Percentiles rank a stretch among this genome's conserved stretches.
Evolutionary conservation across 2,797 vertebrate species (phyloP).

Genomic region (Rhinogobio ventralis): DNA sequence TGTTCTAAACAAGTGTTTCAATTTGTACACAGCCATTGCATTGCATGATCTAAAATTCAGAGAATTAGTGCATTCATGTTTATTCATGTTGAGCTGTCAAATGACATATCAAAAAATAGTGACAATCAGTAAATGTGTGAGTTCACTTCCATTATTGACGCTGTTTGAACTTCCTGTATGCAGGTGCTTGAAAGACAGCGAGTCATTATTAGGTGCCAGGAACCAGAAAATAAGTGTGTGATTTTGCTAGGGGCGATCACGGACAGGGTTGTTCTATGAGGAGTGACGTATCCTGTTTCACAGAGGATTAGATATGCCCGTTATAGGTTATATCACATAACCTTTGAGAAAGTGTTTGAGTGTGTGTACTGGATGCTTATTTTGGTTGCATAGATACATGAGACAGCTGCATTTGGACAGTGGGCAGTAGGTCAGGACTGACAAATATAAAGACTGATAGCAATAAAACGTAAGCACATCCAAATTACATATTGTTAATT

Average conservation of each 20-base stretch:
- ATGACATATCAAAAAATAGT: background rate
- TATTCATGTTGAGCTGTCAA: background rate
- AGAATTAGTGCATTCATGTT: background rate
- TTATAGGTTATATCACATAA: constrained; percentile 47
- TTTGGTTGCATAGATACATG: constrained; percentile 38
- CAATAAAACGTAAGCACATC: background rate
- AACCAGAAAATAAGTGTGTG: constrained; percentile 2
- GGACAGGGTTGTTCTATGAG: constrained; percentile 17
- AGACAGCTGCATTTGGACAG: constrained; percentile 29
- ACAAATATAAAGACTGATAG: constrained; percentile 19
- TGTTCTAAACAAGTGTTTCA: background rate
- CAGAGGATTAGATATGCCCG: constrained; percentile 49
- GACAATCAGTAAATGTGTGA: background rate
- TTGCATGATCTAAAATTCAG: background rate
- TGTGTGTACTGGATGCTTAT: constrained; percentile 24
- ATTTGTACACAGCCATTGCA: background rate
- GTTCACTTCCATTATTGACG: background rate
- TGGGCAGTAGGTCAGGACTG: background rate
- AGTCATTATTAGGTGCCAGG: constrained; percentile 17
- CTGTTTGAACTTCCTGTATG: background rate
- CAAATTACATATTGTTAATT: background rate
- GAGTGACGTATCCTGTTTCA: constrained; percentile 44
- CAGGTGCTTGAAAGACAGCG: background rate
- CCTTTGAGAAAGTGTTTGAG: constrained; percentile 34
- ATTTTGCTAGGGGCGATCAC: background rate